Base-by-base conservation (phyloP, 1,140 invertebrate genomes). In the Tetramorium alpestre region DNA sequence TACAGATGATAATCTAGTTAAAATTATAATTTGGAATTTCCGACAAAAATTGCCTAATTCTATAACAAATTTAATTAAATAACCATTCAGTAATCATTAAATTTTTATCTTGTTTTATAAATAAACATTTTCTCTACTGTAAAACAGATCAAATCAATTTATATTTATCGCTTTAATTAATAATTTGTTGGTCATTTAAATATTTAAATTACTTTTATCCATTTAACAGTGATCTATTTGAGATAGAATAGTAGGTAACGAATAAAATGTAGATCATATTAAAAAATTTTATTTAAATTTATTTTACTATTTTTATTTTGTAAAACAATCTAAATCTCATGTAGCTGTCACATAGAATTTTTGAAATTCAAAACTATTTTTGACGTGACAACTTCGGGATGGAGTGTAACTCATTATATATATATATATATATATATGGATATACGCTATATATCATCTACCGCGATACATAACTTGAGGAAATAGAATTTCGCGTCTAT, bases 391-490 rank as follows among this genome's bases (percentile, higher is more conserved):
- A 77, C 56, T 77, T 62, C 56, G 38, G 4, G 4, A 76, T 76
- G n/a, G 16, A 44, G 18, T 28, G 16, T 18, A 77, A 28, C 41
- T 16, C 8, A 28, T 77, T 77, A 47, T 47, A 47, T 47, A 47
- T 47, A 54, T 54, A 5, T 8, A 38, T 73, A 10, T 64, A 49
- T 13, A 56, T 41, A 33, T 47, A 47, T 47, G 11, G 10, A 18
- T 54, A 18, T 22, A 38, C 18, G 64, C 49, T 73, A 16, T 64
- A 49, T 13, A 56, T 41, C 62, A 81, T 81, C 25, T 6, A 6
- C 7, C 47, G 33, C 62, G 16, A 81, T 72, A 81, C 65, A 70
- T 81, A 70, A 81, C 65, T 81, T 81, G 49, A 81, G 64, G 38
- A 81, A 81, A 81, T 81, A 72, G 78, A 72, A 47, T 81, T 56